A percentile compares a stretch with the other conserved stretches of the same genome.
Conservation (phyloP, 2,888 invertebrate species). For the Timema podura region DNA sequence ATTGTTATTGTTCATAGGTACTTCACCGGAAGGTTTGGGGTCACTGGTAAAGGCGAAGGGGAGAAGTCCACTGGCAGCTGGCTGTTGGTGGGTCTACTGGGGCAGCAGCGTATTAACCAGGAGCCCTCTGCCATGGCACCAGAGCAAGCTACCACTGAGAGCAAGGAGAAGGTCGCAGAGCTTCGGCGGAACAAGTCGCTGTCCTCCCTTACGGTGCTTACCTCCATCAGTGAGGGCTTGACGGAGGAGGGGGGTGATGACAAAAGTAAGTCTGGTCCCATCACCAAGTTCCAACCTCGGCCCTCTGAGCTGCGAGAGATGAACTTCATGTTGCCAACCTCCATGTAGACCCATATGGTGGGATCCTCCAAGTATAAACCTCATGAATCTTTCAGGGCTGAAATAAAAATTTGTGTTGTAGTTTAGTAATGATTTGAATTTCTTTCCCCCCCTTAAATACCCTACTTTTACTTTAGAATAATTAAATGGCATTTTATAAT, state of each 20-base stretch:
- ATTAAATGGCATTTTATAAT: too few relatives aligned
- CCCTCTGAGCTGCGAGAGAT: constrained; percentile 73
- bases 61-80: constrained; percentile 53
- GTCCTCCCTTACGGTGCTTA: constrained; percentile 17
- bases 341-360: constrained; percentile 55
- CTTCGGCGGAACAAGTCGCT: constrained; percentile 38
- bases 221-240: constrained; percentile 19
- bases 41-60: background rate
- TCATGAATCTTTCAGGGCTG: too few relatives aligned
- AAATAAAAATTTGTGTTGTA: too few relatives aligned
- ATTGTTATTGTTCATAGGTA: background rate
- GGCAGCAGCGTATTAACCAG: constrained; percentile 43
- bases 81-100: constrained; percentile 62
- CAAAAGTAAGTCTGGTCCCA: constrained; percentile 1
- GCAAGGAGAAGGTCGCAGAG: background rate
- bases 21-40: background rate
- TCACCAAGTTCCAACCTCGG: constrained; percentile 49
- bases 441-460: too few relatives aligned
- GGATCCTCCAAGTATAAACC: too few relatives aligned
- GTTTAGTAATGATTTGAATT: too few relatives aligned
- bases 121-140: background rate
- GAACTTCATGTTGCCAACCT: constrained; percentile 84
- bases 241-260: background rate
- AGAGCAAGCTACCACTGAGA: background rate
- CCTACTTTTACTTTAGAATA: too few relatives aligned